These are phyloP conservation scores for Pristionchus arcanus DNA, from an alignment of 2,888 invertebrate species.

Conservation along the genomic window DNA sequence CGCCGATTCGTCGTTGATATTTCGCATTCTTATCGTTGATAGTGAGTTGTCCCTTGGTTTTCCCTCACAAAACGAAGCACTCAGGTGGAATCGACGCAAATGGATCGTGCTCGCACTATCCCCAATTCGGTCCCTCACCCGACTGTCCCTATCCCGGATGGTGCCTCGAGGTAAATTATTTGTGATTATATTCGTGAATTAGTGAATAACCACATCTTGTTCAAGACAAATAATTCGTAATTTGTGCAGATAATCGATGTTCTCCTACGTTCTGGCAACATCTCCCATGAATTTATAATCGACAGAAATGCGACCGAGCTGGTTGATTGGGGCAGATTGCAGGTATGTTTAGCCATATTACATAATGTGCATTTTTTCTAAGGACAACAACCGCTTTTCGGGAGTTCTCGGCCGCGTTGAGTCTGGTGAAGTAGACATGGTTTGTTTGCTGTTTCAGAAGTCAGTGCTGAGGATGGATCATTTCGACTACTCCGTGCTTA, in stretches of 20 bases:
- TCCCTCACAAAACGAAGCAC: too few species aligned
- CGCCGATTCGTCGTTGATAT: too few species aligned
- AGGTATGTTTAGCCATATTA: too few species aligned
- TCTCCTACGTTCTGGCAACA: constrained; percentile 26
- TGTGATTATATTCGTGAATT: too few species aligned
- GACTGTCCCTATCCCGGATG: constrained; percentile 1
- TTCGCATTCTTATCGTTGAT: background rate
- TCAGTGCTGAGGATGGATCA: background rate
- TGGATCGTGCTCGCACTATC: background rate
- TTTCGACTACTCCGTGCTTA: constrained; percentile 24
- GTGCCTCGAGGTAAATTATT: constrained; percentile 31
- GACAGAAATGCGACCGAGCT: background rate
- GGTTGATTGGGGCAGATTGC: background rate
- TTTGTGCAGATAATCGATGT: constrained; percentile 23
- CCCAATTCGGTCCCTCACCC: background rate
- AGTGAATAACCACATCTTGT: too few species aligned
- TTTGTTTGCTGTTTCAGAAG: constrained; percentile 9
- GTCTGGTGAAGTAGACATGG: constrained; percentile 27
- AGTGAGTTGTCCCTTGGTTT: too few species aligned
- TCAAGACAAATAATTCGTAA: too few species aligned
- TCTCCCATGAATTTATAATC: background rate
- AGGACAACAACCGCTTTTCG: too few species aligned
- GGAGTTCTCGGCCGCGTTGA: constrained; percentile 16
- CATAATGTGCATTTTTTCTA: too few species aligned
- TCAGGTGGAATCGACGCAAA: background rate